Conservation (phyloP, 2,888 invertebrate species). For the Xestia rhomboidea region DNA sequence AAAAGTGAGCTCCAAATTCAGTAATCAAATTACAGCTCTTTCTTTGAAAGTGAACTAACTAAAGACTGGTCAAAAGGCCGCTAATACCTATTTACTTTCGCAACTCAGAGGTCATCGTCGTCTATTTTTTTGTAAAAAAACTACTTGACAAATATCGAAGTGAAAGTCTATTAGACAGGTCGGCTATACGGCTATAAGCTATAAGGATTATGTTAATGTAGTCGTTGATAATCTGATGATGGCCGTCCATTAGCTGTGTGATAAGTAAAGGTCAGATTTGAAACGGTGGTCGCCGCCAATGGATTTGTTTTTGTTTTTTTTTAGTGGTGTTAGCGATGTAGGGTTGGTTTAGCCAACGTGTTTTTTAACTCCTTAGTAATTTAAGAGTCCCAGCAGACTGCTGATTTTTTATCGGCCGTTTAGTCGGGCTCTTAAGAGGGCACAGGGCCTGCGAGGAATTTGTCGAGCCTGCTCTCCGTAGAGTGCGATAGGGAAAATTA, state of each 20-base stretch:
- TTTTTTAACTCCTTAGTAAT: not conserved
- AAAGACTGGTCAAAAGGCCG: not conserved
- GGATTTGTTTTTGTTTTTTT: conserved; percentile 44
- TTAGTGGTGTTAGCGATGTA: not conserved
- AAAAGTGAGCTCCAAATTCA: not conserved
- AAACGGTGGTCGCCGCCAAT: conserved; percentile 51
- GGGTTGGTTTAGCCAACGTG: not conserved
- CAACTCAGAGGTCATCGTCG: conserved; percentile 55
- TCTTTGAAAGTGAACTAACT: conserved; percentile 2
- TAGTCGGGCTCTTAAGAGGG: too few relatives aligned
- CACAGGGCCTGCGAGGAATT: too few relatives aligned
- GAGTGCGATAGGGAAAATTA: too few relatives aligned
- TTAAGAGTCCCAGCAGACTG: not conserved
- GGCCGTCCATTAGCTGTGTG: conserved; percentile 77
- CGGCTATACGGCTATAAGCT: conserved; percentile 45
- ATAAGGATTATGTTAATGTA: conserved; percentile 75
- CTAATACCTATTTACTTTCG: conserved; percentile 57
- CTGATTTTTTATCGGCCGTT: not conserved
- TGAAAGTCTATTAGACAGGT: conserved; percentile 69
- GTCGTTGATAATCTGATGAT: conserved; percentile 68
- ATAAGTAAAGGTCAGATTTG: conserved; percentile 81
- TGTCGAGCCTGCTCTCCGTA: too few relatives aligned
- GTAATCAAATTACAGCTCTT: not conserved
- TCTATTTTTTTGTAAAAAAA: conserved; percentile 46
- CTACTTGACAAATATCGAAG: conserved; percentile 67